Percentiles rank a stretch among this genome's conserved stretches.
These are phyloP conservation scores for Paramacrobiotus metropolitanus DNA, from an alignment of 1,140 invertebrate species.

Conservation along the genomic window DNA sequence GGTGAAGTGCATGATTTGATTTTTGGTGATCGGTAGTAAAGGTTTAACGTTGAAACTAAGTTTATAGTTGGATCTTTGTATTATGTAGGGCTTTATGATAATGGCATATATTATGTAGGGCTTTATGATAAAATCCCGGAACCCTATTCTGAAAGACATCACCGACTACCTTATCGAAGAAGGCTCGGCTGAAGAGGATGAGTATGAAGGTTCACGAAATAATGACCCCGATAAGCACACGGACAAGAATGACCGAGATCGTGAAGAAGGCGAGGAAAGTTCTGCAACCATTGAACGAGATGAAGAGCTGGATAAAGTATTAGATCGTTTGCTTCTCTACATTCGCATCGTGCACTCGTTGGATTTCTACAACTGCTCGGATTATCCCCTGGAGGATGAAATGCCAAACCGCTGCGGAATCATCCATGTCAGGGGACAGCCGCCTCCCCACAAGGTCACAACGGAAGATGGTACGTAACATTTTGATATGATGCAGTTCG, in stretches of 20 bases:
- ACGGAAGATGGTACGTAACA: conserved; percentile 12
- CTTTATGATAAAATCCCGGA: conserved; percentile 58
- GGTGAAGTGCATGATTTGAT: neutral
- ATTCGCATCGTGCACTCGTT: conserved; percentile 89
- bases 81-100: no score
- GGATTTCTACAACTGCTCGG: conserved; percentile 95
- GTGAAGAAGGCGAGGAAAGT: conserved; percentile 29
- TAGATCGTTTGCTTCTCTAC: conserved; percentile 69
- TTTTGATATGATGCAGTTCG: no score
- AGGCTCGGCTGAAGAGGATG: conserved; percentile 90
- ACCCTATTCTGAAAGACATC: conserved; percentile 87
- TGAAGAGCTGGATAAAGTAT: conserved; percentile 42
- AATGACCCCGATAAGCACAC: conserved; percentile 28
- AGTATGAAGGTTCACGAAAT: conserved; percentile 32
- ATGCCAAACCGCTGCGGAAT: conserved; percentile 98
- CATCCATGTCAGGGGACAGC: conserved; percentile 68
- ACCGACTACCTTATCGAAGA: conserved; percentile 96
- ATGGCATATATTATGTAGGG: conserved; percentile 11
- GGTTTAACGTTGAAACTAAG: no score
- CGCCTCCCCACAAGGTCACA: conserved; percentile 44
- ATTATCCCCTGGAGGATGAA: conserved; percentile 97
- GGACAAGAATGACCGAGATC: conserved; percentile 26
- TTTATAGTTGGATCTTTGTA: no score
- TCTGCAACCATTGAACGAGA: conserved; percentile 46
- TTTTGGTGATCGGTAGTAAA: no score